Evolutionary conservation across 2,113 vertebrate genomes (phyloP).

Genomic region (Rhinolophus sinicus): DNA sequence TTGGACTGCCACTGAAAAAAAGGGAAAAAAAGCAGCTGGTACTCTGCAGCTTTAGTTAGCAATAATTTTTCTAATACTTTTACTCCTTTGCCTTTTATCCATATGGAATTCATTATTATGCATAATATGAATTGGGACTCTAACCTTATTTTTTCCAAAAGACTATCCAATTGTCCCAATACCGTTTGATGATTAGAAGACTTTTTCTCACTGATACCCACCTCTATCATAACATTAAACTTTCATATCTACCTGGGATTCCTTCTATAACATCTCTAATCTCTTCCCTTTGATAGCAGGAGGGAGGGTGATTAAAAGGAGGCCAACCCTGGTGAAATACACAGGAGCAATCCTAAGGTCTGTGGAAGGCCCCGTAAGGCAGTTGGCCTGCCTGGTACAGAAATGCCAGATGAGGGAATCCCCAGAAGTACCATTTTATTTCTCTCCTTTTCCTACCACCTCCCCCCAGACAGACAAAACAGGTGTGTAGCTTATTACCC

Average conservation of each 20-base stretch:
- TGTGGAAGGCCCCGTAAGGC: background rate
- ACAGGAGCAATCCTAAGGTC: background rate
- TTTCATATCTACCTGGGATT: background rate
- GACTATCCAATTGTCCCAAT: background rate
- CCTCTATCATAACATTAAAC: background rate
- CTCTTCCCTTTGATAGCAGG: background rate
- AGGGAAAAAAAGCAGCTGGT: background rate
- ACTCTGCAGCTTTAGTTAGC: background rate
- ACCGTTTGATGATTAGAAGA: background rate
- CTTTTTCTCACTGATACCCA: background rate
- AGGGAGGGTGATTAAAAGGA: background rate
- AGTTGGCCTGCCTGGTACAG: background rate
- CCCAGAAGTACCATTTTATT: background rate
- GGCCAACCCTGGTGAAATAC: background rate
- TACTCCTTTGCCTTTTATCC: constrained; percentile 5
- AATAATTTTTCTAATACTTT: background rate
- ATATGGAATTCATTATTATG: background rate
- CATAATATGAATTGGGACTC: background rate
- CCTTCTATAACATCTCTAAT: background rate
- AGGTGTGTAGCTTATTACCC: background rate
- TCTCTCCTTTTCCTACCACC: background rate
- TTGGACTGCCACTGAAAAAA: background rate
- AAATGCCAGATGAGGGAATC: background rate
- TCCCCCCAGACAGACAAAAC: background rate
- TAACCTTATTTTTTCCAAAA: background rate